Conservation (phyloP, 2,113 vertebrate genomes). For the Chloropsis hardwickii region DNA sequence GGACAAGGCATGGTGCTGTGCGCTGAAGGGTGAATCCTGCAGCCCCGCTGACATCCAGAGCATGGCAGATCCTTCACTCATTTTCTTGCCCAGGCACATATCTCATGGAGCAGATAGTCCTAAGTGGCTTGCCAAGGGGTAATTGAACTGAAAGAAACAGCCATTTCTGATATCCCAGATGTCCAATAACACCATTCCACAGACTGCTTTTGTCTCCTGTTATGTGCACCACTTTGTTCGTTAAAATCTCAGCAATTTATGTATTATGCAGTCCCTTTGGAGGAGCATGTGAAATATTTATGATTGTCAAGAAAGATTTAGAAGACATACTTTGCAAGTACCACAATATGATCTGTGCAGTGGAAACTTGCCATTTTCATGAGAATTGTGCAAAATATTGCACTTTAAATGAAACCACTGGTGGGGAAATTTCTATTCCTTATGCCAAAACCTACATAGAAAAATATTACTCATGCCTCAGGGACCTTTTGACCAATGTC, state of each 20-base stretch:
- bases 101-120: neutral
- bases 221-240: neutral
- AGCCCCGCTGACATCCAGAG: neutral
- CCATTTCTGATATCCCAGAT: neutral
- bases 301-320: slow-evolving; percentile 17
- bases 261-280: neutral
- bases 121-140: neutral
- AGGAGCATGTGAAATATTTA: slow-evolving; percentile 28
- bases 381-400: neutral
- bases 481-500: neutral
- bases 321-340: neutral
- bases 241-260: slow-evolving; percentile 5
- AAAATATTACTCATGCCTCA: neutral
- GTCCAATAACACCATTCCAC: neutral
- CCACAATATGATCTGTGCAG: neutral
- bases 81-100: neutral
- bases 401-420: neutral
- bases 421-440: neutral
- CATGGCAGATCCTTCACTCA: neutral
- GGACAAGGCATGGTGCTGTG: rapidly evolving
- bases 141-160: neutral
- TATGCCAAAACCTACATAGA: neutral
- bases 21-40: neutral
- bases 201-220: neutral
- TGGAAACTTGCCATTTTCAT: neutral